These are phyloP conservation scores for Drosophila testacea DNA, from an alignment of 2,888 invertebrate genomes.

Conservation along the genomic window DNA sequence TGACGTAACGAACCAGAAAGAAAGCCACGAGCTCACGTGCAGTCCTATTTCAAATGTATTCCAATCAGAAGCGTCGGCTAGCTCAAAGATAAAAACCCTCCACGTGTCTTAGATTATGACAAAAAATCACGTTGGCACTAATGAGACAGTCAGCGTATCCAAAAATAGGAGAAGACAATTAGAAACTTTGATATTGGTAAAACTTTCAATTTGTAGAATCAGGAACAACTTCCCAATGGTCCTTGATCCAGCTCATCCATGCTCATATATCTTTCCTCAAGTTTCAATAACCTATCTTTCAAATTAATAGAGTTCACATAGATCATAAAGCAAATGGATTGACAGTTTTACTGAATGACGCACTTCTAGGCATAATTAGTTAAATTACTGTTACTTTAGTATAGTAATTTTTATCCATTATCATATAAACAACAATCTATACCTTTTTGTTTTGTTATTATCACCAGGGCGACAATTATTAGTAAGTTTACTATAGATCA, in stretches of 20 bases:
- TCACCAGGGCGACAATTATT: conserved; percentile 20
- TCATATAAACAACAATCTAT: conserved; percentile 2
- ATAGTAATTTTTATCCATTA: conserved; percentile 6
- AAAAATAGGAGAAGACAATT: too few species aligned
- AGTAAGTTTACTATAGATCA: background rate
- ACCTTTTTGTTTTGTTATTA: conserved; percentile 13
- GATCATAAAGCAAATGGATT: background rate
- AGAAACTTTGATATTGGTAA: too few species aligned
- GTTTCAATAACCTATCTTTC: background rate
- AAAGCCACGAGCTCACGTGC: conserved; percentile 50
- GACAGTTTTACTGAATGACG: conserved; percentile 5
- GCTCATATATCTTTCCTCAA: background rate
- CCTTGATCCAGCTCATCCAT: too few species aligned
- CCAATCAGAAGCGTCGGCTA: conserved; percentile 18
- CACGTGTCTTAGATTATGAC: background rate
- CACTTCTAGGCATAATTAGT: conserved; percentile 1
- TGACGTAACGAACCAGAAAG: conserved; percentile 51
- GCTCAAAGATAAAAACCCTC: conserved; percentile 14
- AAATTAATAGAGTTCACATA: background rate
- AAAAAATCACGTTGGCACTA: conserved; percentile 29
- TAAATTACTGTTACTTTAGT: background rate
- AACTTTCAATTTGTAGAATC: too few species aligned
- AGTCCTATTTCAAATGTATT: background rate
- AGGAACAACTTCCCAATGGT: too few species aligned
- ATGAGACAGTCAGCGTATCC: conserved; percentile 16